Conservation (phyloP, 2,888 invertebrate genomes). For the Metallyticus violacea region DNA sequence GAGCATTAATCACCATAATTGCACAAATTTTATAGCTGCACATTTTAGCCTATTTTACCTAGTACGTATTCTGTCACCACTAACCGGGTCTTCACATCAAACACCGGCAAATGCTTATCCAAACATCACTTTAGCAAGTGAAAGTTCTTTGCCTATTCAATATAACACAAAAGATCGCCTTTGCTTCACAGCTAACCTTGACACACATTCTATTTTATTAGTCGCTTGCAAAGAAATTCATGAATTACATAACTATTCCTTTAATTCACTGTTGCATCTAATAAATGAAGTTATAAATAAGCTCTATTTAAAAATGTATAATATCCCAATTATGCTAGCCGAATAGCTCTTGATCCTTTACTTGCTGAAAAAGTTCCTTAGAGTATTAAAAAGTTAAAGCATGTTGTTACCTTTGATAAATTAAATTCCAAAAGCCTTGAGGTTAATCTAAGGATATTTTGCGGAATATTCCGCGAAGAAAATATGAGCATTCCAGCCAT, state of each 20-base stretch:
- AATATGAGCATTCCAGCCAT: slow-evolving; percentile 53
- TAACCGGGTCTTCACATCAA: too few species aligned
- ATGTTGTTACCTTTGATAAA: slow-evolving; percentile 26
- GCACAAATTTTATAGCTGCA: too few species aligned
- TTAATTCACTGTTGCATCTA: neutral
- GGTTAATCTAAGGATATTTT: slow-evolving; percentile 42
- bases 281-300: slow-evolving; percentile 33
- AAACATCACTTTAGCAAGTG: too few species aligned
- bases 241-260: neutral
- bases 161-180: too few species aligned
- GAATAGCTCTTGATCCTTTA: neutral
- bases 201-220: neutral
- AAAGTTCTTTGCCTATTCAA: too few species aligned
- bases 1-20: too few species aligned
- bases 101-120: too few species aligned
- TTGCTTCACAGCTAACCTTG: neutral
- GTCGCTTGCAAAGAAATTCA: neutral
- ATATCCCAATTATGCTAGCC: neutral
- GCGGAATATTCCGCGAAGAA: slow-evolving; percentile 50
- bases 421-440: slow-evolving; percentile 28
- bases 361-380: neutral
- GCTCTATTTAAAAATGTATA: slow-evolving; percentile 37
- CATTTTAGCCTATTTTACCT: too few species aligned
- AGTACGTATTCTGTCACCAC: too few species aligned
- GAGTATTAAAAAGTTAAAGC: slow-evolving; percentile 10